These are phyloP conservation scores for Trachelus iudaicus DNA, from an alignment of 2,888 invertebrate genomes.

Conservation along the genomic window DNA sequence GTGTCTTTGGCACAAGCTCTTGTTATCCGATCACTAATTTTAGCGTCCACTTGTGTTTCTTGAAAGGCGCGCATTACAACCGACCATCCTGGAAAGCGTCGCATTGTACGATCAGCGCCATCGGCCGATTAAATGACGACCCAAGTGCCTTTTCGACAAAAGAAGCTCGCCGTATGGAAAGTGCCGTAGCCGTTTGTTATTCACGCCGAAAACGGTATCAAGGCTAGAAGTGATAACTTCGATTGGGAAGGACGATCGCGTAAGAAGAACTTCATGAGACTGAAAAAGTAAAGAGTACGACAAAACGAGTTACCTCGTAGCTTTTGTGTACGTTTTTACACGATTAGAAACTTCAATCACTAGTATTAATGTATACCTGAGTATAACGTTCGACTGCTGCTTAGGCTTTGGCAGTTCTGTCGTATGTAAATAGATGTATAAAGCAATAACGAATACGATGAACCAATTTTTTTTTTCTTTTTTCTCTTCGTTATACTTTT, in stretches of 20 bases:
- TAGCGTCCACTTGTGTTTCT: background rate
- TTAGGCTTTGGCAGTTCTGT: conserved; percentile 6
- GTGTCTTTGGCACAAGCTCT: conserved; percentile 3
- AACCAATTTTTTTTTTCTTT: conserved; percentile 17
- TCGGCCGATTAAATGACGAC: background rate
- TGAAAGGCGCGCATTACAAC: background rate
- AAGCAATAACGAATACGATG: conserved; percentile 46
- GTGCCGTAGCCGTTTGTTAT: background rate
- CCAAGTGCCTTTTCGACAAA: background rate
- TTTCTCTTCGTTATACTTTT: background rate
- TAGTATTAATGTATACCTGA: conserved; percentile 59
- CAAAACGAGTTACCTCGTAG: conserved; percentile 59
- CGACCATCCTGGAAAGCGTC: background rate
- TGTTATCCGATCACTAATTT: conserved; percentile 1
- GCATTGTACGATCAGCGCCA: background rate
- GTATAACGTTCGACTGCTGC: conserved; percentile 8
- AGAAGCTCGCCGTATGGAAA: background rate
- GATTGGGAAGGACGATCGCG: background rate
- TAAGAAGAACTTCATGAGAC: conserved; percentile 21
- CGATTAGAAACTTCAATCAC: conserved; percentile 35
- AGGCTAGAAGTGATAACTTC: background rate
- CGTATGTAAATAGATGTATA: conserved; percentile 54
- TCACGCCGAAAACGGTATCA: background rate
- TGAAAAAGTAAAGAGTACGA: conserved; percentile 43
- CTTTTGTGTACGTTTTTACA: conserved; percentile 59